These are phyloP conservation scores for Sandelia bainsii DNA, from an alignment of 2,797 vertebrate species.

Conservation along the genomic window DNA sequence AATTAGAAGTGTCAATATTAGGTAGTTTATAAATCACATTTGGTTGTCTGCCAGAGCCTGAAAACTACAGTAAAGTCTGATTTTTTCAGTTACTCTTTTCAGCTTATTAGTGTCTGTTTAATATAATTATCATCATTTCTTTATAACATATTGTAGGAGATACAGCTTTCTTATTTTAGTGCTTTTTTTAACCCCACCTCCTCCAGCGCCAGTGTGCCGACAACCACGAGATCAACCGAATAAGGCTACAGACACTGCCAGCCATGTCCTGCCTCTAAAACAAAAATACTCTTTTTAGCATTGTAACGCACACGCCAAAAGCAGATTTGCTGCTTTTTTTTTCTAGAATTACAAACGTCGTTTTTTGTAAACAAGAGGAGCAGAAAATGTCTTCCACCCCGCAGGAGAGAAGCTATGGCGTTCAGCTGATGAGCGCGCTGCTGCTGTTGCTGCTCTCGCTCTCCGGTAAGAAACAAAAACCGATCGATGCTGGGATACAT, in stretches of 20 bases:
- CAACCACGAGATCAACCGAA: conserved; percentile 76
- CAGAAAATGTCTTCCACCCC: conserved; percentile 66
- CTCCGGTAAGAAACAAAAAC: conserved; percentile 72
- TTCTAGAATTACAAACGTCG: neutral
- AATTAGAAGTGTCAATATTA: too few species aligned
- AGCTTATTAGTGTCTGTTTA: neutral
- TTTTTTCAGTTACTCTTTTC: too few species aligned
- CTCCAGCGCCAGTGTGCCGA: conserved; percentile 11
- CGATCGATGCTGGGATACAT: conserved; percentile 26
- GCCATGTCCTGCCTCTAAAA: conserved; percentile 76
- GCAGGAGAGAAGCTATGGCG: conserved; percentile 59
- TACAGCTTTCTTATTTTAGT: neutral
- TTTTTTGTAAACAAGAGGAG: conserved; percentile 22
- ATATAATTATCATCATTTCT: too few species aligned
- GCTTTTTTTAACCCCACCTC: neutral
- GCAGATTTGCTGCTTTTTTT: conserved; percentile 1
- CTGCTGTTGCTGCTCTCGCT: conserved; percentile 69
- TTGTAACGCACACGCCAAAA: conserved; percentile 46
- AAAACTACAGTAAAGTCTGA: neutral
- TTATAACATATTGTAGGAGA: too few species aligned
- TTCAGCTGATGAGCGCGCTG: conserved; percentile 64
- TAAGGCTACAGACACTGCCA: conserved; percentile 80
- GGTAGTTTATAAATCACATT: neutral
- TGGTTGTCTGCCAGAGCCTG: too few species aligned
- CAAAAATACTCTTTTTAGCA: conserved; percentile 49